Evolutionary conservation across 2,113 vertebrate species (phyloP).

Genomic region (Cygnus buccinator): DNA sequence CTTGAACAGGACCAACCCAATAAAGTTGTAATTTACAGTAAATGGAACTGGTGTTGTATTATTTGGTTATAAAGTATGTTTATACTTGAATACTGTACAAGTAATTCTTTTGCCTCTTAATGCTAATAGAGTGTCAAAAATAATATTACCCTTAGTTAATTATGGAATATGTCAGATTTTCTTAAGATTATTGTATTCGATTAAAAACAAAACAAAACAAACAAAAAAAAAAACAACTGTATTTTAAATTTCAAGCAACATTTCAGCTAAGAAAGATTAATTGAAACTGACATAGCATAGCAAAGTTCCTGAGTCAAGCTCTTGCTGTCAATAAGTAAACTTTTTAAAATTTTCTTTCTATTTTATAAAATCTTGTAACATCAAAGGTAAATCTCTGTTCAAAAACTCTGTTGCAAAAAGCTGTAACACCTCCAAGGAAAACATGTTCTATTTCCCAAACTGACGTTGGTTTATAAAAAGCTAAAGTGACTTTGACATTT

Average conservation of each 20-base stretch:
- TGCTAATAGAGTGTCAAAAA: background rate
- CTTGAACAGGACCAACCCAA: background rate
- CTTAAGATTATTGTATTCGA: background rate
- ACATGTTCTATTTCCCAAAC: background rate
- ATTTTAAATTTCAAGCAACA: background rate
- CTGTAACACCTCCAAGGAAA: background rate
- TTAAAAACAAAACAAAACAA: background rate
- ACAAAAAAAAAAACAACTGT: background rate
- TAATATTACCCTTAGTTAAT: background rate
- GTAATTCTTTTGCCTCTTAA: background rate
- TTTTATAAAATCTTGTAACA: background rate
- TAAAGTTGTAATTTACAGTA: background rate
- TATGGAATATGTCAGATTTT: background rate
- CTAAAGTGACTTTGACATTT: background rate
- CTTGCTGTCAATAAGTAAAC: background rate
- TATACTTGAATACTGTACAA: background rate
- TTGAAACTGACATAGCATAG: background rate
- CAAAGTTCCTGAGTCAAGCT: background rate
- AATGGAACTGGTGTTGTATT: background rate
- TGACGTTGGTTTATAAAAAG: slow-evolving; percentile 5
- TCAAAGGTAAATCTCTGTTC: background rate
- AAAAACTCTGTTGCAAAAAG: background rate
- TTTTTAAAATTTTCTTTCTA: background rate
- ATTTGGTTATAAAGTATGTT: background rate
- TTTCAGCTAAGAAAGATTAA: background rate